Evolutionary conservation across 2,797 vertebrate species (phyloP).

Genomic region (Muraenolepis orangiensis): DNA sequence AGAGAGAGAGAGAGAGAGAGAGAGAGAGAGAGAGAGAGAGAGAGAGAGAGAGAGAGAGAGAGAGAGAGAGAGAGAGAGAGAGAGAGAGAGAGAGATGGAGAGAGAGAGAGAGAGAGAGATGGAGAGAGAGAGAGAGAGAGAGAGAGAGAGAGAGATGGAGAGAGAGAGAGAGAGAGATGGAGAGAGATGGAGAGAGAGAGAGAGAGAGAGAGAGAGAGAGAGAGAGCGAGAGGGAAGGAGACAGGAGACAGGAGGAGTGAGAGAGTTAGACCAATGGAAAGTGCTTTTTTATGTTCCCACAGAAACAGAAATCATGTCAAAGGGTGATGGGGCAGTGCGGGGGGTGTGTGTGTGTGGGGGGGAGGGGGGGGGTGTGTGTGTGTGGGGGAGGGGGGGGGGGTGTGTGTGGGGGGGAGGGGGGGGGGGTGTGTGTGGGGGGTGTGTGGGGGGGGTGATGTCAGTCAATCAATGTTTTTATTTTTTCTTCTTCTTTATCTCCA

Average conservation of each 20-base stretch:
- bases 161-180: neutral
- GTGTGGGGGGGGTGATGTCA: neutral
- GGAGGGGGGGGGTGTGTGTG: neutral
- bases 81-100: neutral
- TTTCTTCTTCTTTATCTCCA: neutral
- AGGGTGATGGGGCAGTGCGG: too few relatives aligned
- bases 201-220: neutral
- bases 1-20: neutral
- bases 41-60: neutral
- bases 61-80: neutral
- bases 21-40: neutral
- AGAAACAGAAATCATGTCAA: neutral
- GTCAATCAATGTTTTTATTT: neutral
- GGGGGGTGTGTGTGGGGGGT: neutral
- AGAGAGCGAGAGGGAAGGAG: neutral
- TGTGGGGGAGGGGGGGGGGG: too few relatives aligned
- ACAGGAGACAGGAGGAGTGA: neutral
- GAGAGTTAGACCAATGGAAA: neutral
- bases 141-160: neutral
- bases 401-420: neutral
- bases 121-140: neutral
- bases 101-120: neutral
- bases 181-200: neutral
- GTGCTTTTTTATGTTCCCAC: conserved; percentile 1
- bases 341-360: neutral